Percentiles rank a stretch among this genome's conserved stretches.
phyloP scores from a whole-genome alignment of 2,113 vertebrate genomes.

The Pao palembangensis region DNA sequence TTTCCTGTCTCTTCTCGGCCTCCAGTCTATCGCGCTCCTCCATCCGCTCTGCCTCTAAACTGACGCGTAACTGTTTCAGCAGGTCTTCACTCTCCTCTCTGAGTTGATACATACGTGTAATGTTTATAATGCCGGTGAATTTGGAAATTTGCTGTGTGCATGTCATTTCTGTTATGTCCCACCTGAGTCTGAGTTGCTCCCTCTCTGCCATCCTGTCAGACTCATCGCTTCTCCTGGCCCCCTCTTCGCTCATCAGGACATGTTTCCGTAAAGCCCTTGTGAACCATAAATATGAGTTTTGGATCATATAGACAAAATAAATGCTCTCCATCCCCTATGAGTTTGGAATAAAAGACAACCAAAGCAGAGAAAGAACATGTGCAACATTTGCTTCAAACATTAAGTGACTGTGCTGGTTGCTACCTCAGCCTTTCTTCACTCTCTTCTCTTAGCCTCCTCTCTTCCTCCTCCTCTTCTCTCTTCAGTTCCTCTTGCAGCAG shows the following conservation, averaged over 20 bases:
- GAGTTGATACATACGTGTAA: too few species aligned
- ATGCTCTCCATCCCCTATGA: not conserved
- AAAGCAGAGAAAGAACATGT: not conserved
- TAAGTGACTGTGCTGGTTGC: not conserved
- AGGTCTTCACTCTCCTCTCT: too few species aligned
- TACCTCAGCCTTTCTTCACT: constrained; percentile 80
- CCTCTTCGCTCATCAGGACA: constrained; percentile 72
- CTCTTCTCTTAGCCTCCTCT: constrained; percentile 67
- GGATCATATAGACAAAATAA: not conserved
- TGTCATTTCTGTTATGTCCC: too few species aligned
- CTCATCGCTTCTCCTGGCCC: constrained; percentile 68
- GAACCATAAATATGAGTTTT: not conserved
- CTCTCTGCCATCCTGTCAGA: constrained; percentile 17
- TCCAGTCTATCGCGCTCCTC: too few species aligned
- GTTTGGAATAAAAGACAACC: not conserved
- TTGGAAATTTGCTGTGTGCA: too few species aligned
- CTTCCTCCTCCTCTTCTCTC: constrained; percentile 59
- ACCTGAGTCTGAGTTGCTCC: too few species aligned
- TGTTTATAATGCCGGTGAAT: too few species aligned
- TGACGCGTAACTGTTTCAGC: too few species aligned
- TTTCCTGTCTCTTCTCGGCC: too few species aligned
- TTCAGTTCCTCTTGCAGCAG: constrained; percentile 10
- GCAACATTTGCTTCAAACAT: not conserved
- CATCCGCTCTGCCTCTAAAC: too few species aligned
- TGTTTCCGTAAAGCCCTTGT: constrained; percentile 72